Evolutionary conservation across 2,888 invertebrate species (phyloP).

Genomic region (Noctua fimbriata): DNA sequence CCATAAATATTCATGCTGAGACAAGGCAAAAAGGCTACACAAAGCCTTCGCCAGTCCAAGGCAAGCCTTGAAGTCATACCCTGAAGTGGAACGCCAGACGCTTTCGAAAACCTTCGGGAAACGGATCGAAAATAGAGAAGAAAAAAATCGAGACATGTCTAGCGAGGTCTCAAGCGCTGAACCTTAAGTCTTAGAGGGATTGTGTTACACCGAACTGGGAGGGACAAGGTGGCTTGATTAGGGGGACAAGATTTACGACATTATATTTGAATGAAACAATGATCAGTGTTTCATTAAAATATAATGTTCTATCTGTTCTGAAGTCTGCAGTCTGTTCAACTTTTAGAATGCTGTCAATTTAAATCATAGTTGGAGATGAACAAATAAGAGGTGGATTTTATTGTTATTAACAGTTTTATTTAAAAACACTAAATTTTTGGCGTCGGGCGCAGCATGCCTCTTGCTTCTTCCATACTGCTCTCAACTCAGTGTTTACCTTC

Average conservation of each 20-base stretch:
- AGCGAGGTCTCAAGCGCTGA: slow-evolving; percentile 86
- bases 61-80: slow-evolving; percentile 76
- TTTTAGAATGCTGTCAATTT: neutral
- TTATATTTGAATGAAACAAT: neutral
- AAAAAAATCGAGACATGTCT: slow-evolving; percentile 90
- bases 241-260: neutral
- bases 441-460: neutral
- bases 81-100: slow-evolving; percentile 87
- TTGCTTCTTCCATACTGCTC: neutral
- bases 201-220: slow-evolving; percentile 74
- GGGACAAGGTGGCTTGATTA: slow-evolving; percentile 6
- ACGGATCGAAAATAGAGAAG: slow-evolving; percentile 88
- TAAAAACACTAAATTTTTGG: neutral
- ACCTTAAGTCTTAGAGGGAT: slow-evolving; percentile 77
- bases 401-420: neutral
- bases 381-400: neutral
- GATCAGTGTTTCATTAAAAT: neutral
- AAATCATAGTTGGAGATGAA: neutral
- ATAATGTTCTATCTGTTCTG: too few species aligned
- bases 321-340: neutral
- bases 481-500: neutral
- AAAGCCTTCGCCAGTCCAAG: slow-evolving; percentile 69
- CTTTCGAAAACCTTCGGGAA: slow-evolving; percentile 85
- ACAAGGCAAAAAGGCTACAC: slow-evolving; percentile 70
- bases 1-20: slow-evolving; percentile 68